These are phyloP conservation scores for Micrastur ruficollis DNA, from an alignment of 2,797 vertebrate genomes.

Conservation along the genomic window DNA sequence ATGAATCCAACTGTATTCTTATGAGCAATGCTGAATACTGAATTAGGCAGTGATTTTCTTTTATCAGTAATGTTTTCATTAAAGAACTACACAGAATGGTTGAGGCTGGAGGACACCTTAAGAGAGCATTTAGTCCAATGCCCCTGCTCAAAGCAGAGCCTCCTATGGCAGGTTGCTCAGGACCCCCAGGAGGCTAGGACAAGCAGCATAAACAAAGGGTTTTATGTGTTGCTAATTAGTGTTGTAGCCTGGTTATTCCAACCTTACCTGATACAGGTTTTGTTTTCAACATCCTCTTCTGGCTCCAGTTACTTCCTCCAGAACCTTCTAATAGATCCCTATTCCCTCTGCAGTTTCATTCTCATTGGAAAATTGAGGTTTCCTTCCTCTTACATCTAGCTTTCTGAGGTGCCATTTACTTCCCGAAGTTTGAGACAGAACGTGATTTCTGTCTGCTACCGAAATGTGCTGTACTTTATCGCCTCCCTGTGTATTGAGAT, in stretches of 20 bases:
- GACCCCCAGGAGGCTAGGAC: neutral
- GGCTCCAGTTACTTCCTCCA: neutral
- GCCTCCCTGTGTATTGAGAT: neutral
- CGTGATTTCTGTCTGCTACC: neutral
- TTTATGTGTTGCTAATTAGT: neutral
- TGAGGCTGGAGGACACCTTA: neutral
- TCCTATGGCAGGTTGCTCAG: neutral
- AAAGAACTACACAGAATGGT: neutral
- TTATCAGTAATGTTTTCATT: neutral
- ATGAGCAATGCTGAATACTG: fast-evolving
- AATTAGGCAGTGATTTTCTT: neutral
- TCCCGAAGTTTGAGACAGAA: neutral
- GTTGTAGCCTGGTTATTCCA: neutral
- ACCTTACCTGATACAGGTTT: neutral
- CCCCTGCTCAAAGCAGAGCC: neutral
- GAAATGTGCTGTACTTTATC: neutral
- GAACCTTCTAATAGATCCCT: neutral
- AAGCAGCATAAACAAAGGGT: neutral
- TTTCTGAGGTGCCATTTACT: neutral
- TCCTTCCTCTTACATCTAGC: neutral
- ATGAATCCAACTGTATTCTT: neutral
- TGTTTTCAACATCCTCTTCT: neutral
- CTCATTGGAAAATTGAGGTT: neutral
- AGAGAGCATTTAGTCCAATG: neutral
- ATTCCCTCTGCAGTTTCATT: neutral